Percentiles rank a stretch among this genome's conserved stretches.
These are phyloP conservation scores for Ariopsis seemanni DNA, from an alignment of 2,113 vertebrate genomes.

Conservation along the genomic window DNA sequence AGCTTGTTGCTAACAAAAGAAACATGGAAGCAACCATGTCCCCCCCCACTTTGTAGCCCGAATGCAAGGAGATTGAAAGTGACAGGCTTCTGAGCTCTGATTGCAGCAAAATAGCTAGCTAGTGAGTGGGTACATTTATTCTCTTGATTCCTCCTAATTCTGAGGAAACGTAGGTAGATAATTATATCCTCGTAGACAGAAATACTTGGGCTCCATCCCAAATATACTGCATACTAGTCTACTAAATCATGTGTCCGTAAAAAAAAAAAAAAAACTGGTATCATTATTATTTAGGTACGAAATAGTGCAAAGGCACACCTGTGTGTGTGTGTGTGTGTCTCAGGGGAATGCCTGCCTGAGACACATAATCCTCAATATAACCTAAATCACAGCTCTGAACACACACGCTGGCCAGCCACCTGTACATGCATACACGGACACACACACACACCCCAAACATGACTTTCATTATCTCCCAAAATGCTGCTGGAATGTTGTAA, in stretches of 20 bases:
- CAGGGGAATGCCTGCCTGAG: conserved; percentile 15
- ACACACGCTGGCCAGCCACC: conserved; percentile 13
- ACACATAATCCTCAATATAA: conserved; percentile 37
- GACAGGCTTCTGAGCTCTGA: not conserved
- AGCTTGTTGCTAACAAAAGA: not conserved
- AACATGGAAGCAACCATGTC: not conserved
- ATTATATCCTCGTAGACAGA: not conserved
- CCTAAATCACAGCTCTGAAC: conserved; percentile 1
- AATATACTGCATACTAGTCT: not conserved
- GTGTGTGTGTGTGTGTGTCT: not conserved
- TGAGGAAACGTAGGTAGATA: not conserved
- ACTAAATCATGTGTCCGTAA: not conserved
- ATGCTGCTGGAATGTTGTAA: not conserved
- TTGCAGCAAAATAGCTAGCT: not conserved
- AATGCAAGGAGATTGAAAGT: not conserved
- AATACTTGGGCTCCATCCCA: not conserved
- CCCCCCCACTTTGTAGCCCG: not conserved
- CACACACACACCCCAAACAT: not conserved
- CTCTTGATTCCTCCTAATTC: not conserved
- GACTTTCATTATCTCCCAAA: conserved; percentile 5
- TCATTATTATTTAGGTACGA: not conserved
- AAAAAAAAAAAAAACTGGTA: not conserved
- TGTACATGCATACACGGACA: not conserved
- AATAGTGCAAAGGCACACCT: not conserved
- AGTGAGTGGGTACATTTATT: not conserved